Evolutionary conservation across 2,888 invertebrate genomes (phyloP).

Genomic region (Melanophora roralis): DNA sequence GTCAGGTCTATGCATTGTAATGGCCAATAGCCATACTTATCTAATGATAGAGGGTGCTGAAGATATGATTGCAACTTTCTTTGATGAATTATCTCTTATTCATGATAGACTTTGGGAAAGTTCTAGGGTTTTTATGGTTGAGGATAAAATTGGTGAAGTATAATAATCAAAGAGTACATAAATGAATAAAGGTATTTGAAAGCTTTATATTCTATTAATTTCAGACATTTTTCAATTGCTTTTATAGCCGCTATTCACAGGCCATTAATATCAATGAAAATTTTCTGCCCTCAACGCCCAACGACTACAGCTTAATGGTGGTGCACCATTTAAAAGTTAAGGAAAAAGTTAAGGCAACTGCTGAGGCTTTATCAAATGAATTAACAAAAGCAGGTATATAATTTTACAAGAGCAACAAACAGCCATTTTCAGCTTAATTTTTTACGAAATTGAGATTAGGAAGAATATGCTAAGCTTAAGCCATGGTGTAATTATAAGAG

Average conservation of each 20-base stretch:
- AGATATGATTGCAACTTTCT: slow-evolving; percentile 69
- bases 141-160: slow-evolving; percentile 69
- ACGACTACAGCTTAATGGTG: slow-evolving; percentile 69
- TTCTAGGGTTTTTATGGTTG: slow-evolving; percentile 68
- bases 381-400: background rate
- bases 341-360: slow-evolving; percentile 63
- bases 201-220: background rate
- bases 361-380: slow-evolving; percentile 33
- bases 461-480: too few species aligned
- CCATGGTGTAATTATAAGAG: too few species aligned
- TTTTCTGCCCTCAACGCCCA: slow-evolving; percentile 70
- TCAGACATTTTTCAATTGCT: slow-evolving; percentile 67
- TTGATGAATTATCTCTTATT: slow-evolving; percentile 51
- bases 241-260: slow-evolving; percentile 65
- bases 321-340: slow-evolving; percentile 69
- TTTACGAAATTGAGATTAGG: too few species aligned
- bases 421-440: too few species aligned
- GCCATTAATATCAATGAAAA: slow-evolving; percentile 70
- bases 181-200: too few species aligned
- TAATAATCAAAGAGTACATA: background rate
- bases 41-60: slow-evolving; percentile 71
- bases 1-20: slow-evolving; percentile 68
- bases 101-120: slow-evolving; percentile 63
- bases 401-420: too few species aligned
- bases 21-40: slow-evolving; percentile 67